Evolutionary conservation across 37 sponge, comb jelly and placozoan genomes (phyloP).

Genomic region (Halichondria panicea): DNA sequence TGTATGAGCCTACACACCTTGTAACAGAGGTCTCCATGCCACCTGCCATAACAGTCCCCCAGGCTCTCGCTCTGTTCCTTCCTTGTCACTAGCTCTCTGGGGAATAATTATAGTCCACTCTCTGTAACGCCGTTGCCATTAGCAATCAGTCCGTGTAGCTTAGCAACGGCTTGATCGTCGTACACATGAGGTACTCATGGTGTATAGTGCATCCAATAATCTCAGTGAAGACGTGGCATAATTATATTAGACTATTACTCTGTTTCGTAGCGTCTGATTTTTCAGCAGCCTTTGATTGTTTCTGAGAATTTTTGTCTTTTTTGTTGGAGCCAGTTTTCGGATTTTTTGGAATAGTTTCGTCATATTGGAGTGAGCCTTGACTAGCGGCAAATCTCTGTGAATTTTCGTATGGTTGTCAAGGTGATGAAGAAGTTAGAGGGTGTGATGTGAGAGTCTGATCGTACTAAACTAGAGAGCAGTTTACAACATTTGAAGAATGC

Average conservation of each 20-base stretch:
- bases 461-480: conserved; percentile 25
- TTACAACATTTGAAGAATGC: conserved; percentile 63
- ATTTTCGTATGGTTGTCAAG: conserved; percentile 53
- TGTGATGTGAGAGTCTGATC: conserved; percentile 25
- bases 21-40: conserved; percentile 90
- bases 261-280: not conserved
- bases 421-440: conserved; percentile 60
- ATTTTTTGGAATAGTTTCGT: too few species aligned
- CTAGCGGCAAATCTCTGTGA: conserved; percentile 52
- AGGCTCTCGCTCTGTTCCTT: not conserved
- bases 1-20: conserved; percentile 46
- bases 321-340: too few species aligned
- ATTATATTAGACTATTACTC: conserved; percentile 19
- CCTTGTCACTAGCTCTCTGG: too few species aligned
- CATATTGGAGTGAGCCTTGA: conserved; percentile 35
- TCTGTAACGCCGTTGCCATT: too few species aligned
- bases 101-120: not conserved
- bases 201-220: conserved; percentile 81
- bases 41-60: conserved; percentile 58
- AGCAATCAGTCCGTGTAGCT: not conserved
- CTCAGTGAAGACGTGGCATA: conserved; percentile 41
- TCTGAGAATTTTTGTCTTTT: too few species aligned
- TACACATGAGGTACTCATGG: conserved; percentile 23
- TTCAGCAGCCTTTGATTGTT: not conserved
- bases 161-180: not conserved